These are phyloP conservation scores for Tinea pellionella DNA, from an alignment of 2,888 invertebrate species.

Conservation along the genomic window DNA sequence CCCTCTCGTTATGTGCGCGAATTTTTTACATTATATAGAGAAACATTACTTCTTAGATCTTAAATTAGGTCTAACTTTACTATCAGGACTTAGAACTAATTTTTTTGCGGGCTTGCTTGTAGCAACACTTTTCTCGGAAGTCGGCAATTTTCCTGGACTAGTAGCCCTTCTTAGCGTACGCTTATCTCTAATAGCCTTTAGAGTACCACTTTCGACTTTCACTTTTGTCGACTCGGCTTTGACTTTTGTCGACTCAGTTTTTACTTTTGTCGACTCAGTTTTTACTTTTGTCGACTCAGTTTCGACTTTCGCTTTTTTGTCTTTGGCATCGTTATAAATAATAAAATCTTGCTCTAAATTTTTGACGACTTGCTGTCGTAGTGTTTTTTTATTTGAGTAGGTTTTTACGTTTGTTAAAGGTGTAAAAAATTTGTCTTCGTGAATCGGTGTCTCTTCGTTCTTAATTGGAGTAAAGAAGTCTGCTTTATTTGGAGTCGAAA, in stretches of 20 bases:
- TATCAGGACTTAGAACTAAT: no score
- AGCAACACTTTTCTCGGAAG: no score
- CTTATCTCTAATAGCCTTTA: conserved; percentile 20
- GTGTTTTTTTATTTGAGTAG: conserved; percentile 28
- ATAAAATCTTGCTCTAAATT: conserved; percentile 45
- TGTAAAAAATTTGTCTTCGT: conserved; percentile 41
- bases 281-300: conserved; percentile 6
- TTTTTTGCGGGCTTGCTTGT: no score
- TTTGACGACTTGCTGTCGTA: conserved; percentile 38
- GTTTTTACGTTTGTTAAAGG: conserved; percentile 43
- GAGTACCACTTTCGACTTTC: no score
- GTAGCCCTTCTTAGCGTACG: conserved; percentile 31
- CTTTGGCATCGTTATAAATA: background rate
- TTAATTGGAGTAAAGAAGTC: conserved; percentile 37
- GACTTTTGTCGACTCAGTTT: background rate
- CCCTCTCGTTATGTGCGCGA: no score
- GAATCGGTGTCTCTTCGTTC: conserved; percentile 22
- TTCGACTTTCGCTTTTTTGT: background rate
- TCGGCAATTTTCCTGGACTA: conserved; percentile 40
- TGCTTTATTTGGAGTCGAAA: conserved; percentile 23
- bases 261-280: background rate
- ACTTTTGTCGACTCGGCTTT: conserved; percentile 9
- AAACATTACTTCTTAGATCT: conserved; percentile 15
- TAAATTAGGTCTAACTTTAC: no score
- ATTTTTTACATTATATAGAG: conserved; percentile 8